Conservation (phyloP, 2,888 invertebrate species). For the Caradrina kadenii region DNA sequence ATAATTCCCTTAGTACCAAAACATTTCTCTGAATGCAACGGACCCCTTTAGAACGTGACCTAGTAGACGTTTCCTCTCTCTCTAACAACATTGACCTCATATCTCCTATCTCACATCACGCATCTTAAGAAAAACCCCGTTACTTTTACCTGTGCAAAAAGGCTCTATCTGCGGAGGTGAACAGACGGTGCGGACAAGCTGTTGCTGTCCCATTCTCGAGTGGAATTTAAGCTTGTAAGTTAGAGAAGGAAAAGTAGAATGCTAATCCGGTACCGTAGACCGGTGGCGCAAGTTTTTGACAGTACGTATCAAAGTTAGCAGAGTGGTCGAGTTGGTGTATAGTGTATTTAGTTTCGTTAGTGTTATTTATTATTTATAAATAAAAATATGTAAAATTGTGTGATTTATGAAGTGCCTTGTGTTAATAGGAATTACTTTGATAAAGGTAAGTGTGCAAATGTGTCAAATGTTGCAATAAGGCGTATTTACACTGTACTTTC, state of each 20-base stretch:
- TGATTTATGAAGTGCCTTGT: conserved; percentile 64
- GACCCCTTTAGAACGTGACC: conserved; percentile 80
- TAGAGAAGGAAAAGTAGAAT: conserved; percentile 68
- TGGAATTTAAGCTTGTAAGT: conserved; percentile 21
- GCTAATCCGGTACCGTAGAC: conserved; percentile 79
- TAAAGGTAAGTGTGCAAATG: conserved; percentile 58
- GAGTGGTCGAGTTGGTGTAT: conserved; percentile 79
- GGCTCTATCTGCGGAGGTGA: conserved; percentile 84
- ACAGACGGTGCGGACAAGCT: conserved; percentile 46
- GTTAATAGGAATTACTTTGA: conserved; percentile 50
- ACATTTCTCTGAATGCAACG: conserved; percentile 66
- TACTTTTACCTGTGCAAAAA: conserved; percentile 90
- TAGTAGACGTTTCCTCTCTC: conserved; percentile 72
- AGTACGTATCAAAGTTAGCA: conserved; percentile 82
- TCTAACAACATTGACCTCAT: conserved; percentile 75
- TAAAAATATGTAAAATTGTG: conserved; percentile 62
- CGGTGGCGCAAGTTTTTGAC: conserved; percentile 90
- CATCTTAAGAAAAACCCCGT: conserved; percentile 90
- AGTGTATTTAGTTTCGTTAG: conserved; percentile 72
- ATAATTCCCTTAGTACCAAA: conserved; percentile 53
- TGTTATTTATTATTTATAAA: conserved; percentile 65
- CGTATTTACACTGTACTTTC: conserved; percentile 80
- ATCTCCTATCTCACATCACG: conserved; percentile 82
- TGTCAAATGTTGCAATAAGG: conserved; percentile 70
- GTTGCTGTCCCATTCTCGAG: conserved; percentile 69